These are phyloP conservation scores for Muraenolepis orangiensis DNA, from an alignment of 2,797 vertebrate genomes.

Conservation along the genomic window DNA sequence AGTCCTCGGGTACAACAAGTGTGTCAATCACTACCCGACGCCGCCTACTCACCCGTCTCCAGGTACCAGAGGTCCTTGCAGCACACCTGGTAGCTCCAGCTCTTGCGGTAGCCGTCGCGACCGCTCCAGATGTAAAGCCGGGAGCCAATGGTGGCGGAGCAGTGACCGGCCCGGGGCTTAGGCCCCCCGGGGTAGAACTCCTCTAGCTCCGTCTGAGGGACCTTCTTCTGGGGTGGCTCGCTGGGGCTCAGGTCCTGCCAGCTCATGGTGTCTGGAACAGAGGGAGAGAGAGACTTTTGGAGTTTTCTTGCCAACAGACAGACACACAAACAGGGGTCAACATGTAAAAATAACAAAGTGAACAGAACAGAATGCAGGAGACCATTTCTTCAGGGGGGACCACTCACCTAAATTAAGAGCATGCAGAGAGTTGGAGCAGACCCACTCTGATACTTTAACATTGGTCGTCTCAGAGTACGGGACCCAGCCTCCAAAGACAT, in stretches of 20 bases:
- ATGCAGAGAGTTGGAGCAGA: constrained; percentile 87
- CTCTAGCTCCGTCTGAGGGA: constrained; percentile 60
- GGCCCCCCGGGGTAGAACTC: constrained; percentile 68
- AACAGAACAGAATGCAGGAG: background rate
- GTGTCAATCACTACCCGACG: background rate
- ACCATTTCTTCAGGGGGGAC: background rate
- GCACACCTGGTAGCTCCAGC: constrained; percentile 95
- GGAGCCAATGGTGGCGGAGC: constrained; percentile 81
- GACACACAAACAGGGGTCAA: too few species aligned
- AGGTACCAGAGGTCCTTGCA: constrained; percentile 98
- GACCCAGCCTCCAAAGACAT: constrained; percentile 95
- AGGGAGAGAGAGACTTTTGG: background rate
- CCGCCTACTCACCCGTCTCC: constrained; percentile 84
- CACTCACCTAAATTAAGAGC: constrained; percentile 88
- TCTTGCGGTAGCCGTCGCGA: constrained; percentile 92
- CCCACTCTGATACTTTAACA: constrained; percentile 82
- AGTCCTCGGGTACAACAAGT: background rate
- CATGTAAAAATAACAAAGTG: background rate
- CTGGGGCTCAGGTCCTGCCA: constrained; percentile 80
- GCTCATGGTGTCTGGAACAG: constrained; percentile 79
- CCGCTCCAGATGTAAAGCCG: constrained; percentile 96
- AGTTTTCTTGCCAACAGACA: too few species aligned
- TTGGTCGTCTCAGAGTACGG: constrained; percentile 74
- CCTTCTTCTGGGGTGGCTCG: constrained; percentile 49
- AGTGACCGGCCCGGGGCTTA: constrained; percentile 90